Evolutionary conservation across 2,113 vertebrate genomes (phyloP), one percentile per base, ranked within the genome.

Genomic region (Trogon surrucura): DNA sequence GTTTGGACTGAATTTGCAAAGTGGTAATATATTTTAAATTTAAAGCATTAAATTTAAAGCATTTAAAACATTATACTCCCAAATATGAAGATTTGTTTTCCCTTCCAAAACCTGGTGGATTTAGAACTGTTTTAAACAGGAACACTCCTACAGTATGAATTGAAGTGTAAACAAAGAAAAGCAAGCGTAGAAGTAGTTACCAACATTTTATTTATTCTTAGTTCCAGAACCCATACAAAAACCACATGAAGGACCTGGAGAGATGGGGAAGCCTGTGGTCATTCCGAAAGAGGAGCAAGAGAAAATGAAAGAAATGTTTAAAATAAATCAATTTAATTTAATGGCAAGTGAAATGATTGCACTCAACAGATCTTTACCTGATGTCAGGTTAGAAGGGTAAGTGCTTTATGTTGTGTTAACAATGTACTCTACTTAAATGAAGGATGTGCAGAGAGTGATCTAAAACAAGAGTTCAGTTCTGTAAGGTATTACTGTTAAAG

Each of bases 241-340:
- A 96, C 98, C 98, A 77, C 98, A 99, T 88, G 99, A 99, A 88
- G 99, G 99, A 75, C 99, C 99, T 18, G 99, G 99, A 81, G 99
- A 99, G 97, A 99, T 99, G 97, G 99, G 99, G 27, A 99, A 99
- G 87, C 99, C 99, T 86, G 99, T 99, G 80, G 98, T 99, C 95
- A 99, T 99, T 97, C 98, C 99, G 16, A 99, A 99, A 97, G 99
- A 99, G 75, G 98, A 99, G 93, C 99, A 99, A 97, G 99, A 99
- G 95, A 99, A 99, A 97, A 99, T 99, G 99, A 99, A 99, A 98
- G 99, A 99, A 97, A 99, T 99, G 99, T 99, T 99, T 97, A 99
- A 99, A 98, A 99, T 99, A 97, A 99, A 99, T 98, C 99, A 99
- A 95, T 99, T 99, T 98, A 99, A 99, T 97, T 98, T 99, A 97